These are phyloP conservation scores for Crioceris asparagi DNA, from an alignment of 2,888 invertebrate genomes.

Conservation along the genomic window DNA sequence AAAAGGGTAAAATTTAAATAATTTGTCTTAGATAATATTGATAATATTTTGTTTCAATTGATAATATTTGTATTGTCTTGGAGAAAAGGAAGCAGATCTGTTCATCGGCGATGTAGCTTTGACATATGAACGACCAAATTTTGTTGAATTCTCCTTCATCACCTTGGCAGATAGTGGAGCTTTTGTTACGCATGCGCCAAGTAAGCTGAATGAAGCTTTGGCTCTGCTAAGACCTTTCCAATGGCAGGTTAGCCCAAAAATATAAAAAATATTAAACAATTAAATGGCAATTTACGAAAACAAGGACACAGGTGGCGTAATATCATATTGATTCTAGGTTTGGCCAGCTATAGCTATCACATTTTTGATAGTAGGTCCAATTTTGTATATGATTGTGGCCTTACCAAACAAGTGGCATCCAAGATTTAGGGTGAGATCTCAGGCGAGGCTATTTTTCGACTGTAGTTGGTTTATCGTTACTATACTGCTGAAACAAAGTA, in stretches of 20 bases:
- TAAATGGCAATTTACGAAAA: too few species aligned
- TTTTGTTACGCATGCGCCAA: conserved; percentile 64
- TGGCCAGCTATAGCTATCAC: conserved; percentile 62
- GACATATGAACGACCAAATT: conserved; percentile 59
- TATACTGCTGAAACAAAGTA: conserved; percentile 61
- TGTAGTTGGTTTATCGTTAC: conserved; percentile 67
- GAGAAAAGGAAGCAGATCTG: conserved; percentile 61
- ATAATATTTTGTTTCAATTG: not conserved
- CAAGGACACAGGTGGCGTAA: too few species aligned
- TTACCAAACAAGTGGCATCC: conserved; percentile 49
- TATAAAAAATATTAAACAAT: too few species aligned
- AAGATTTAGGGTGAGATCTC: conserved; percentile 31
- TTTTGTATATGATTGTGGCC: conserved; percentile 56
- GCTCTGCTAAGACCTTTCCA: conserved; percentile 64
- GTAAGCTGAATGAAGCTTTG: conserved; percentile 59
- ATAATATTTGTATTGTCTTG: too few species aligned
- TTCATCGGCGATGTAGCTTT: conserved; percentile 66
- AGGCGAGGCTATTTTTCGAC: conserved; percentile 40
- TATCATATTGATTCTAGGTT: conserved; percentile 39
- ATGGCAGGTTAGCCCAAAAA: conserved; percentile 50
- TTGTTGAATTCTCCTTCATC: conserved; percentile 65
- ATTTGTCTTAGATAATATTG: not conserved
- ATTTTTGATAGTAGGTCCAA: conserved; percentile 54
- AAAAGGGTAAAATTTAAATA: conserved; percentile 42
- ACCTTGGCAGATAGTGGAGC: conserved; percentile 69